A percentile compares a stretch with the other conserved stretches of the same genome.
Evolutionary conservation across 1,140 invertebrate genomes (phyloP).

Genomic region (Drosophila sproati): DNA sequence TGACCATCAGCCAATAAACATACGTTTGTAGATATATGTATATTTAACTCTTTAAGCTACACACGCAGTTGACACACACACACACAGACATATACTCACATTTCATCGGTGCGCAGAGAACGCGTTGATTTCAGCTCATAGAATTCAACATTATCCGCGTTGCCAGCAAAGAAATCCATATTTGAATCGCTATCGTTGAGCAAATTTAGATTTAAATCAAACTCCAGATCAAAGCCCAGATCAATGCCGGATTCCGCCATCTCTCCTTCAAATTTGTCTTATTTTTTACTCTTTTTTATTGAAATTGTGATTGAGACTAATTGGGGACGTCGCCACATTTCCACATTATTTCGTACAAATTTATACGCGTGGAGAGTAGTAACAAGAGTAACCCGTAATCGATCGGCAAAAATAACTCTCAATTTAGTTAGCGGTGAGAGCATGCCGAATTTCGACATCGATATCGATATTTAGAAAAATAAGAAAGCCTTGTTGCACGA

Average conservation of each 20-base stretch:
- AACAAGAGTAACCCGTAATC: constrained; percentile 13
- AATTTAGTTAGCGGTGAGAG: constrained; percentile 4
- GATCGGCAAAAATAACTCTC: constrained; percentile 29
- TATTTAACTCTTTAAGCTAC: constrained; percentile 1
- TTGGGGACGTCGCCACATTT: constrained; percentile 22
- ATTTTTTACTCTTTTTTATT: constrained; percentile 7
- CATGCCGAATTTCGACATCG: not conserved
- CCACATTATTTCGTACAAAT: constrained; percentile 49
- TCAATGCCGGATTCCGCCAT: constrained; percentile 89
- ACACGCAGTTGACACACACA: constrained; percentile 5
- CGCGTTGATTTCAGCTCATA: constrained; percentile 64
- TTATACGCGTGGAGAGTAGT: constrained; percentile 12
- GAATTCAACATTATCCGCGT: constrained; percentile 82
- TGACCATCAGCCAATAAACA: not conserved
- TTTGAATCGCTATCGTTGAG: constrained; percentile 85
- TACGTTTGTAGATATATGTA: not conserved
- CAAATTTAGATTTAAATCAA: constrained; percentile 84
- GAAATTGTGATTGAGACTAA: constrained; percentile 39
- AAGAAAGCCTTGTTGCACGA: not conserved
- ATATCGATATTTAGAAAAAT: not conserved
- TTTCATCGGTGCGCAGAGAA: constrained; percentile 51
- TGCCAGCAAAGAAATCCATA: constrained; percentile 87
- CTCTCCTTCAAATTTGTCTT: not conserved
- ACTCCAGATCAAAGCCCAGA: constrained; percentile 89
- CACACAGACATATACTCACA: constrained; percentile 44